These are phyloP conservation scores for Sitophilus oryzae DNA, from an alignment of 1,140 invertebrate species.

Conservation along the genomic window DNA sequence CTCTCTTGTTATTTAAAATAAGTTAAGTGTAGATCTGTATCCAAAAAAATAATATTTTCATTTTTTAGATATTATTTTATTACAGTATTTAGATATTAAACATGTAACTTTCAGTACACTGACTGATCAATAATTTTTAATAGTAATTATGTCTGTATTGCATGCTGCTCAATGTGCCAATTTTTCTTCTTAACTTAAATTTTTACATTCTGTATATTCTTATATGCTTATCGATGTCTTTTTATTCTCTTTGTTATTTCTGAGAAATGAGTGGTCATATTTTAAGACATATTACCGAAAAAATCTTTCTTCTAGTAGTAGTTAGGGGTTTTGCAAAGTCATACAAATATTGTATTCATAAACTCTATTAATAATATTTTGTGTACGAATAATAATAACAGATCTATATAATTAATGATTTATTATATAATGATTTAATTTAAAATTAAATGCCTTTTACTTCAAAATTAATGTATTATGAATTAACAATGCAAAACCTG, in stretches of 20 bases:
- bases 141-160: slow-evolving; percentile 12
- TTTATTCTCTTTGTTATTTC: slow-evolving; percentile 29
- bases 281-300: background rate
- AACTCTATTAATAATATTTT: slow-evolving; percentile 1
- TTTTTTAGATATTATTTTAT: too few species aligned
- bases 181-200: slow-evolving; percentile 13
- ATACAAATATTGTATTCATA: background rate
- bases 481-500: background rate
- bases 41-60: too few species aligned
- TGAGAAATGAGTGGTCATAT: slow-evolving; percentile 40
- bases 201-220: slow-evolving; percentile 19
- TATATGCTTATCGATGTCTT: slow-evolving; percentile 27
- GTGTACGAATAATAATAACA: too few species aligned
- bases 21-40: too few species aligned
- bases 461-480: too few species aligned
- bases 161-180: slow-evolving; percentile 40
- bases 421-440: too few species aligned
- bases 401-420: too few species aligned
- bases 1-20: too few species aligned
- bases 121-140: too few species aligned
- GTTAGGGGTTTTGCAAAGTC: background rate
- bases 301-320: background rate
- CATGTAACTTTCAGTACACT: too few species aligned
- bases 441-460: too few species aligned
- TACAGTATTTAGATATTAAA: too few species aligned